Percentiles rank a stretch among this genome's conserved stretches.
These are phyloP conservation scores for Sakesphorus luctuosus DNA, from an alignment of 2,113 vertebrate species.

Conservation along the genomic window DNA sequence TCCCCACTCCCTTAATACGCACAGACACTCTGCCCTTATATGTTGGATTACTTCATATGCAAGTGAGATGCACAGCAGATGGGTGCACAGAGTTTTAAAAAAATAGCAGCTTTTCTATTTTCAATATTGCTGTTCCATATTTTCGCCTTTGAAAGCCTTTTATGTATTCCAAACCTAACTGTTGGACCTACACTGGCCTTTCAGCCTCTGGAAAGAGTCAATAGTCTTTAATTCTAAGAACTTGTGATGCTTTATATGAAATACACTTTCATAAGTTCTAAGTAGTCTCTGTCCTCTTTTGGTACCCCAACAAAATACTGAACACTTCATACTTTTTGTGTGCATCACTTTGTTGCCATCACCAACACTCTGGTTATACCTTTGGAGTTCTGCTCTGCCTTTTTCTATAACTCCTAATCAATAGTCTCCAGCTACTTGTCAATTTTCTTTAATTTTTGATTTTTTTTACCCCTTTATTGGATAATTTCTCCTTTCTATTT, in stretches of 20 bases:
- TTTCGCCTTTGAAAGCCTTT: background rate
- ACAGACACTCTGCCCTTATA: background rate
- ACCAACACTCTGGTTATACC: background rate
- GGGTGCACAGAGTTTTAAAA: background rate
- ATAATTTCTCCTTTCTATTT: background rate
- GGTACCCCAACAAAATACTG: background rate
- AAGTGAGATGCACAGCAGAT: background rate
- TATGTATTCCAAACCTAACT: background rate
- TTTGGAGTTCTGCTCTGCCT: background rate
- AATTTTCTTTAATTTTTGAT: background rate
- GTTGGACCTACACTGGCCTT: background rate
- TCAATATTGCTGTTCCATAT: background rate
- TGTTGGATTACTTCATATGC: background rate
- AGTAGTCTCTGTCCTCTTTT: background rate
- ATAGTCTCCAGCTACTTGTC: background rate
- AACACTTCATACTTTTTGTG: background rate
- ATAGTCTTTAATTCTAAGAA: background rate
- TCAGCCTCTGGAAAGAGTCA: background rate
- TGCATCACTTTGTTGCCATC: background rate
- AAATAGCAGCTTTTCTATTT: background rate
- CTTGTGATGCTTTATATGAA: background rate
- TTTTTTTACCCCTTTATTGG: background rate
- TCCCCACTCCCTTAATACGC: background rate
- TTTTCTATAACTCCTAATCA: background rate
- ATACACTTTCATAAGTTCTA: background rate